Evolutionary conservation across 2,113 vertebrate species (phyloP).

Genomic region (Motacilla tschutschensis): DNA sequence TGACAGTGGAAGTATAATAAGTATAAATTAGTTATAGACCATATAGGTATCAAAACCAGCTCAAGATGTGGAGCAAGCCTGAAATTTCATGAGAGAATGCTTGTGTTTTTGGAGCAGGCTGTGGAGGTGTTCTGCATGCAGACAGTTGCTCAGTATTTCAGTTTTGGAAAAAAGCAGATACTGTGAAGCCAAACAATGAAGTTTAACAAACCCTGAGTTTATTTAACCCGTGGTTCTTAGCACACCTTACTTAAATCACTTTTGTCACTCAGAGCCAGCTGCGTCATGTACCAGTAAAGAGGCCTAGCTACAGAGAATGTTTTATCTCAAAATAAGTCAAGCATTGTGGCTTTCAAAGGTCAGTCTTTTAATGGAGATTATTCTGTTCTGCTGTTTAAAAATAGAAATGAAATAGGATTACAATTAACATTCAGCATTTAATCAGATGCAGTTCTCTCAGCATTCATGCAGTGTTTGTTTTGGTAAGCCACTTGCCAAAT

Average conservation of each 20-base stretch:
- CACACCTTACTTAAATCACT: background rate
- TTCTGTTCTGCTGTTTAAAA: constrained; percentile 43
- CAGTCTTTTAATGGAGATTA: constrained; percentile 6
- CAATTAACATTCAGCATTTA: constrained; percentile 19
- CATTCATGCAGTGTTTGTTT: constrained; percentile 40
- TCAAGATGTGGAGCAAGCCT: background rate
- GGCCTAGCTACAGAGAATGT: background rate
- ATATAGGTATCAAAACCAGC: background rate
- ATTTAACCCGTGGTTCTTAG: background rate
- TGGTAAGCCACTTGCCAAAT: constrained; percentile 18
- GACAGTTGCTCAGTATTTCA: background rate
- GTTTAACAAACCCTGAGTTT: background rate
- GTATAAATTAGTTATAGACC: background rate
- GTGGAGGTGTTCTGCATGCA: background rate
- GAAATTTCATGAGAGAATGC: background rate
- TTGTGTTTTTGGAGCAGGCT: background rate
- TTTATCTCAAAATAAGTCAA: constrained; percentile 27
- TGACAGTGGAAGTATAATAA: background rate
- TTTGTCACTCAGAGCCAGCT: background rate
- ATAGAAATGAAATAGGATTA: constrained; percentile 39
- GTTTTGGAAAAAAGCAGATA: background rate
- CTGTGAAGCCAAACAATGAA: background rate
- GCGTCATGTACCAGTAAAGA: background rate
- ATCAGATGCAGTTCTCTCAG: constrained; percentile 35
- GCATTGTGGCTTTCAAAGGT: constrained; percentile 51